Evolutionary conservation across 2,888 invertebrate genomes (phyloP).

Genomic region (Scaptomyza cyrtandrae): DNA sequence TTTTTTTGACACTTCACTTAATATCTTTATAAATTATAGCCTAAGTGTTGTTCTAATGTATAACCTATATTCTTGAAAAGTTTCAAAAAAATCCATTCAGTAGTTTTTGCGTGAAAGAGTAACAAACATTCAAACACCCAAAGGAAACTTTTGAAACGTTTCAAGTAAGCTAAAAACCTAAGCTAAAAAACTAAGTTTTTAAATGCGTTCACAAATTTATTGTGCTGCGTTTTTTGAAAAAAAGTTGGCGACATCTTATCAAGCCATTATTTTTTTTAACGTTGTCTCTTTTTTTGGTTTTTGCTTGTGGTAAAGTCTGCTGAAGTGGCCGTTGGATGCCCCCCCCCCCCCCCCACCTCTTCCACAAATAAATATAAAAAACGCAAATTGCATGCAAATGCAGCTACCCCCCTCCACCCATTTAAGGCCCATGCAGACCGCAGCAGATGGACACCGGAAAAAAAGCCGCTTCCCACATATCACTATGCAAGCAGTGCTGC

Average conservation of each 20-base stretch:
- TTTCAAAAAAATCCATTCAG: too few relatives aligned
- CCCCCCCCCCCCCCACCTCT: background rate
- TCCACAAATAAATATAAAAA: conserved; percentile 26
- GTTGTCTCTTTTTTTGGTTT: background rate
- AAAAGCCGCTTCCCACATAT: conserved; percentile 59
- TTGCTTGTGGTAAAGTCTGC: conserved; percentile 1
- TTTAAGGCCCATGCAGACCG: conserved; percentile 19
- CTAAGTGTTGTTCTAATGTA: too few relatives aligned
- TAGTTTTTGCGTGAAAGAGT: too few relatives aligned
- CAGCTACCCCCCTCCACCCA: background rate
- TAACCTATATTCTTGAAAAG: too few relatives aligned
- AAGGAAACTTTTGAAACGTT: too few relatives aligned
- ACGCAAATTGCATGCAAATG: conserved; percentile 62
- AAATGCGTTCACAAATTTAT: too few relatives aligned
- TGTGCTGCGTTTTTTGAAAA: too few relatives aligned
- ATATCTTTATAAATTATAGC: too few relatives aligned
- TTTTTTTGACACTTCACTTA: too few relatives aligned
- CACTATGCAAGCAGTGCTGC: conserved; percentile 74
- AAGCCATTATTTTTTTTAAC: background rate
- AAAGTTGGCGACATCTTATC: conserved; percentile 17
- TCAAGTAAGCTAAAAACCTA: too few relatives aligned
- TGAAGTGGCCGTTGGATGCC: conserved; percentile 16
- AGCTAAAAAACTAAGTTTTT: too few relatives aligned
- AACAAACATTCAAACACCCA: too few relatives aligned
- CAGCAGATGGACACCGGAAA: conserved; percentile 41